phyloP scores from a whole-genome alignment of 2,888 invertebrate genomes.

The Ormyrus pomaceus region DNA sequence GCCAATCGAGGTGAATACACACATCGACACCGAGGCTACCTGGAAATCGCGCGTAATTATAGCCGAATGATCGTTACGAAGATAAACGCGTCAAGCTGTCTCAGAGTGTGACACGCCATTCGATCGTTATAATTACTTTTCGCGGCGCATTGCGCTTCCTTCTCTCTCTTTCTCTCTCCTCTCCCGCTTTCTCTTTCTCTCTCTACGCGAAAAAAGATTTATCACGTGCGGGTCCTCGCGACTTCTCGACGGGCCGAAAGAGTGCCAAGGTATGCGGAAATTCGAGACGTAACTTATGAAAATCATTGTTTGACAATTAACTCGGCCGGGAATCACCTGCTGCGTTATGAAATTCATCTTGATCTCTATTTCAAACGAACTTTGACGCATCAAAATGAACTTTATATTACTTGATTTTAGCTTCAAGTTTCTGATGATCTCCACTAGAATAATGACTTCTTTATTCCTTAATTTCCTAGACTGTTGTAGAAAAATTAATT shows the following conservation, averaged over 20 bases:
- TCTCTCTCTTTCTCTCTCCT: background rate
- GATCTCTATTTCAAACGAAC: constrained; percentile 34
- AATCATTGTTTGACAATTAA: constrained; percentile 54
- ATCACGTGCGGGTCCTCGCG: constrained; percentile 14
- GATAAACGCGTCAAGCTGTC: constrained; percentile 52
- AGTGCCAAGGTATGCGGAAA: constrained; percentile 29
- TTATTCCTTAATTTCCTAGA: too few relatives aligned
- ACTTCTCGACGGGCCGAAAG: constrained; percentile 1
- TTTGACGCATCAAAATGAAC: constrained; percentile 17
- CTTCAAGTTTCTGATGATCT: background rate
- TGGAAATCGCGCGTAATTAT: constrained; percentile 50
- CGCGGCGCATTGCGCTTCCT: constrained; percentile 4
- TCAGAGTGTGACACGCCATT: constrained; percentile 43
- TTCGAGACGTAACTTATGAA: constrained; percentile 37
- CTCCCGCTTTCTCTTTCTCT: too few relatives aligned
- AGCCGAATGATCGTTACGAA: constrained; percentile 36
- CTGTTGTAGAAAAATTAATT: too few relatives aligned
- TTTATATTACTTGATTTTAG: background rate
- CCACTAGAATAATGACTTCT: background rate
- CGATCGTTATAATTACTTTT: constrained; percentile 54
- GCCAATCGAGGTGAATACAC: constrained; percentile 59
- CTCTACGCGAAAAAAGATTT: constrained; percentile 31
- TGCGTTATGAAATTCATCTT: constrained; percentile 41
- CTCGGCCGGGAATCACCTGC: constrained; percentile 41
- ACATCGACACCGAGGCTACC: constrained; percentile 1